These are phyloP conservation scores for Molossus molossus DNA, from an alignment of 2,797 vertebrate species.

Conservation along the genomic window DNA sequence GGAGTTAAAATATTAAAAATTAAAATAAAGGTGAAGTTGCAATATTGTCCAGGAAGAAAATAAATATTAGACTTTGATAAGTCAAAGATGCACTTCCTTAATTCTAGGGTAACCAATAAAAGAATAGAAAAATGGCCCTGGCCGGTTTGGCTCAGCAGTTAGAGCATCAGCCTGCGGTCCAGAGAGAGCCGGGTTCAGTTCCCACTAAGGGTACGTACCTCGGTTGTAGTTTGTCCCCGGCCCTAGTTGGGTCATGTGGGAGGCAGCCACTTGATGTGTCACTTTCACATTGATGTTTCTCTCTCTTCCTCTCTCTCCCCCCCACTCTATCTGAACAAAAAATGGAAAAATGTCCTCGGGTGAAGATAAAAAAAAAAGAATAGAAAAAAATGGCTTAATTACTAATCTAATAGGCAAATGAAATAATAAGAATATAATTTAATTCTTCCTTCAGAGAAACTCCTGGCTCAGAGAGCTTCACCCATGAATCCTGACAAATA, in stretches of 20 bases:
- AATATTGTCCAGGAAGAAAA: background rate
- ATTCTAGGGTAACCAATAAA: background rate
- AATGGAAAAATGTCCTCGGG: too few relatives aligned
- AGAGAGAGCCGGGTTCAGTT: too few relatives aligned
- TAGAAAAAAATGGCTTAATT: background rate
- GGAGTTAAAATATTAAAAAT: background rate
- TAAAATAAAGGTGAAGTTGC: background rate
- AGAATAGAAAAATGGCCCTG: background rate
- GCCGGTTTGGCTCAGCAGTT: too few relatives aligned
- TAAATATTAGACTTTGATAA: background rate
- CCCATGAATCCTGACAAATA: background rate
- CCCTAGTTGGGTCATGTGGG: too few relatives aligned
- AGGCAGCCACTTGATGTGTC: too few relatives aligned
- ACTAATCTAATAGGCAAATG: background rate
- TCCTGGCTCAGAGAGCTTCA: background rate
- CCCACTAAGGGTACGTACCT: too few relatives aligned
- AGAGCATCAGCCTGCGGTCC: too few relatives aligned
- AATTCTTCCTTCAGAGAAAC: conserved; percentile 13
- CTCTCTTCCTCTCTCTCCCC: too few relatives aligned
- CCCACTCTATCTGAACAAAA: too few relatives aligned
- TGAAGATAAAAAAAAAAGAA: background rate
- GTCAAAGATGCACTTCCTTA: conserved; percentile 6
- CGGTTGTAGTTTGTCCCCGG: too few relatives aligned
- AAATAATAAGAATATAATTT: conserved; percentile 38
- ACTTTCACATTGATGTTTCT: too few relatives aligned